Evolutionary conservation across 2,797 vertebrate genomes (phyloP), one percentile per base, ranked within the genome.

Genomic region (Mareca penelope): DNA sequence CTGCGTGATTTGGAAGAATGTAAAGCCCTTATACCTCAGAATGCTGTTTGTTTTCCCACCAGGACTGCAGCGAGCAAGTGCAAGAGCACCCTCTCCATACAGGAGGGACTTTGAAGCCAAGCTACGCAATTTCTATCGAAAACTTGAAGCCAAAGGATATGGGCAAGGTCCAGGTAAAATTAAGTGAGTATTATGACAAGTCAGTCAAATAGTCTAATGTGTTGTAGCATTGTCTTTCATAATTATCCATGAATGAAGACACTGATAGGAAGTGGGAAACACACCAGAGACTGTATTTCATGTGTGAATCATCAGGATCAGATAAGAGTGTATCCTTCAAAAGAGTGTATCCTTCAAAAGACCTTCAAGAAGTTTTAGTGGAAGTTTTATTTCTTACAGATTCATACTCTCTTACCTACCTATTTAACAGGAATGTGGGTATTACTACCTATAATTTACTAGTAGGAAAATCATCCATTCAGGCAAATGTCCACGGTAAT

Each of bases 81-180:
- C 98, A 85, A 98, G 99, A 96, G 99, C 99, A 69, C 99, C 99
- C 31, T 99, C 99, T 88, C 99, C 99, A 3, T 99, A 99, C 95
- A 98, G 99, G 94, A 98, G 99, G 97, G 99, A 99, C 96, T 99
- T 99, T 52, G 99, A 99, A 96, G 99, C 99, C 95, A 99, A 99
- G 97, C 98, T 99, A 44, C 98, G 99, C 93, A 99, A 99, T 97
- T 99, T 99, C 97, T 99, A 99, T 97, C 98, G 99, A 96, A 99
- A 99, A 97, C 97, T 99, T 90, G 99, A 99, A 98, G 99, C 99
- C 93, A 99, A 99, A 97, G 99, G 99, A 70, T 99, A 99, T 80
- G 99, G 99, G 35, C 99, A 99, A 94, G 99, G 99, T 78, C 99
- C 99, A 33, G 99, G 99, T 80, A 99, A 99, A 98, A 99, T 99